These are phyloP conservation scores for Lagopus muta DNA, from an alignment of 2,113 vertebrate genomes.

Conservation along the genomic window DNA sequence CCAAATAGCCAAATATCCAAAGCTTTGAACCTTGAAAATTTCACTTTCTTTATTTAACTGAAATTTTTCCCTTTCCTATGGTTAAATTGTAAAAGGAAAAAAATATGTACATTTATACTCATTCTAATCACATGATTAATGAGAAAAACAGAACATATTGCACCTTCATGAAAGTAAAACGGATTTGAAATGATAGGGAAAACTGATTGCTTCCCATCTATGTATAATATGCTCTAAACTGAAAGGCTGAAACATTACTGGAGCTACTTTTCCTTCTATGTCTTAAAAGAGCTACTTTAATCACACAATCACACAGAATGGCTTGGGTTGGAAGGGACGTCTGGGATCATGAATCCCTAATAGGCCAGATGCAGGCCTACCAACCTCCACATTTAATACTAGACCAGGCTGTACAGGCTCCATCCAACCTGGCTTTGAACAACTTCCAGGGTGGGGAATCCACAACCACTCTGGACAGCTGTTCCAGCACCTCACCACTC, in stretches of 20 bases:
- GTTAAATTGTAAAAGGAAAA: not conserved
- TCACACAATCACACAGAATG: too few relatives aligned
- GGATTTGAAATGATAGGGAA: not conserved
- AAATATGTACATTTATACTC: not conserved
- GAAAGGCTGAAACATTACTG: not conserved
- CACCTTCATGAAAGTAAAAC: not conserved
- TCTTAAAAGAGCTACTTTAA: not conserved
- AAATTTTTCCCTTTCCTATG: not conserved
- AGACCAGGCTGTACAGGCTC: too few relatives aligned
- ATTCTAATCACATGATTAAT: not conserved
- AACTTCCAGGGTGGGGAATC: too few relatives aligned
- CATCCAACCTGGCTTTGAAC: too few relatives aligned
- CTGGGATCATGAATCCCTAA: too few relatives aligned
- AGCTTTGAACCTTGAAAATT: not conserved
- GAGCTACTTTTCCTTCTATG: not conserved
- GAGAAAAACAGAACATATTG: not conserved
- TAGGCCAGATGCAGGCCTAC: too few relatives aligned
- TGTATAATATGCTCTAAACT: not conserved
- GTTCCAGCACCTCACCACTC: too few relatives aligned
- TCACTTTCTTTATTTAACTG: not conserved
- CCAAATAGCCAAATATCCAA: not conserved
- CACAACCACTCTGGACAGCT: too few relatives aligned
- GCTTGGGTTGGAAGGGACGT: too few relatives aligned
- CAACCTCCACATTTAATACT: too few relatives aligned
- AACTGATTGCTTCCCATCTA: not conserved